Base-by-base conservation (phyloP, 2,888 invertebrate species). In the Electrophaes corylata region DNA sequence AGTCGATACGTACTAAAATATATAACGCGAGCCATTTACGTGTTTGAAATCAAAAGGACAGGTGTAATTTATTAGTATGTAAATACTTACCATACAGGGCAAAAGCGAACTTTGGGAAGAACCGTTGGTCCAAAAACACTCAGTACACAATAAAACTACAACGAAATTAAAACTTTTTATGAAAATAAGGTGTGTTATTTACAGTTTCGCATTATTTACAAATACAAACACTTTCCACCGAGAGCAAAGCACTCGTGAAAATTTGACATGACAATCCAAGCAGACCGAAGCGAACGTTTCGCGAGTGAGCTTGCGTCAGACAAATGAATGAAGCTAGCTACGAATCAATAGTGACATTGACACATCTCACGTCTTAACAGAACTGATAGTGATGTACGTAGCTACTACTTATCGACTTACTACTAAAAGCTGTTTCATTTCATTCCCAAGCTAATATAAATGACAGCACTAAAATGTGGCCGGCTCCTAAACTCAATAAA, bases 161-260 rank as follows among this genome's bases (percentile, higher is more conserved):
- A 65, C 72, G 65, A 66, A 66, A 64, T 59, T 44, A 52, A 60
- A 63, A 64, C 68, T 37, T 14, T 14, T 14, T 6, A 69, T 66
- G 62, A 69, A 70, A 73, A 72, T 75, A 69, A 26, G 68, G 62
- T 65, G 51, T 55, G 70, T 67, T 84, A 86, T 86, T 84, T 82
- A 83, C 80, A 79, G 75, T 72, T 78, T 71, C 73, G 69, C 81
- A 86, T 80, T 89, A 89, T 90, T 88, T 88, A 89, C 87, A 86
- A 87, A 87, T 85, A 86, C 44, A 54, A 75, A 72, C 79, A 83
- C 84, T 82, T 81, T 83, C 81, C 73, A 79, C 79, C 70, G 72
- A 75, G 74, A 75, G 74, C 80, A 73, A 72, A 78, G 70, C 73
- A 83, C 78, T 80, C 81, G 79, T 83, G 76, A 73, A 76, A 66